Percentiles rank a stretch among this genome's conserved stretches.
Evolutionary conservation across 2,888 invertebrate genomes (phyloP).

Genomic region (Sphaerophoria rueppellii): DNA sequence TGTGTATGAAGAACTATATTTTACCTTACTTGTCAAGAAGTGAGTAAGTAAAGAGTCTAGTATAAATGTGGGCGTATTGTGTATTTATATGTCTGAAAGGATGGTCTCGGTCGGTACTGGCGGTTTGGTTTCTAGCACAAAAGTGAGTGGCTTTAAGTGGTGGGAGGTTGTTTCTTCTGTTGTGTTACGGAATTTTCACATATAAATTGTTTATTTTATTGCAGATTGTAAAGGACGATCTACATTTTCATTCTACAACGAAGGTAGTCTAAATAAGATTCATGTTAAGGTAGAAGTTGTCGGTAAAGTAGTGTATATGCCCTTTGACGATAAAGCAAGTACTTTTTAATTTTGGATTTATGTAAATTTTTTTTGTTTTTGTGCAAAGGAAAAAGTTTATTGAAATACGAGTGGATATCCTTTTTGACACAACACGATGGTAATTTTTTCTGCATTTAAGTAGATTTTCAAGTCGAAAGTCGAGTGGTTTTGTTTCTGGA

Average conservation of each 20-base stretch:
- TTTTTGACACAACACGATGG: no score
- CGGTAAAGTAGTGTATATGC: background rate
- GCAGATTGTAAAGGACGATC: conserved; percentile 47
- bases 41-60: conserved; percentile 57
- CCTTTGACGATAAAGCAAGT: background rate
- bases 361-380: background rate
- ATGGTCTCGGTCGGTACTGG: conserved; percentile 7
- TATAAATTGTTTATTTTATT: conserved; percentile 68
- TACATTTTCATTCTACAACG: background rate
- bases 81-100: background rate
- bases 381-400: no score
- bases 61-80: background rate
- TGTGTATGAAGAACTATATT: conserved; percentile 51
- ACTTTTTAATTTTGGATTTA: conserved; percentile 8
- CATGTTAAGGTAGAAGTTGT: conserved; percentile 2
- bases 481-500: no score
- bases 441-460: no score
- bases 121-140: background rate
- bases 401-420: no score
- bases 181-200: conserved; percentile 6
- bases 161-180: conserved; percentile 43
- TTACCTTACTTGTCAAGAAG: conserved; percentile 68
- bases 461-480: no score
- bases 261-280: conserved; percentile 26
- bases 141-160: conserved; percentile 55